A percentile compares a stretch with the other conserved stretches of the same genome.
Evolutionary conservation across 2,113 vertebrate genomes (phyloP).

Genomic region (Chunga burmeisteri): DNA sequence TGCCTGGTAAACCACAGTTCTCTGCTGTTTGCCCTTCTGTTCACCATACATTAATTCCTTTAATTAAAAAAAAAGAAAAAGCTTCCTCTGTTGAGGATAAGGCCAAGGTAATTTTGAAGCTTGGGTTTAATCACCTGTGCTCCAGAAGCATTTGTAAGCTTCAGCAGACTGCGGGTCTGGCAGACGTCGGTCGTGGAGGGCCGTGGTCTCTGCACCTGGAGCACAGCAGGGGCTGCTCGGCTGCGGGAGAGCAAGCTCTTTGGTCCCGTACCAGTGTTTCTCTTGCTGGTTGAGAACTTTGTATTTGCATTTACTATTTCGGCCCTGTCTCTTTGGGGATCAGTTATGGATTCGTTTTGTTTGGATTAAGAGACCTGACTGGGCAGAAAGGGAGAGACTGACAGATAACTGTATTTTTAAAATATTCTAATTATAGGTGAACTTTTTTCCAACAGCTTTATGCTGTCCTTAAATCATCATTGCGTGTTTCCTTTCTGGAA

Average conservation of each 20-base stretch:
- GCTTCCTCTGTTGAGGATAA: background rate
- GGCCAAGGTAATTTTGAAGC: background rate
- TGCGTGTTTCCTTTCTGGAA: background rate
- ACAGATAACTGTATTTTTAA: background rate
- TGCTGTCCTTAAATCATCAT: background rate
- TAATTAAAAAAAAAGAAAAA: background rate
- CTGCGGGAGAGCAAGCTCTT: too few relatives aligned
- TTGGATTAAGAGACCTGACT: background rate
- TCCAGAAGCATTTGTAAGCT: background rate
- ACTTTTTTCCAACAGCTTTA: background rate
- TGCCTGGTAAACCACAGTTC: background rate
- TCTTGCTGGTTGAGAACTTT: fast-evolving
- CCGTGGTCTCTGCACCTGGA: background rate
- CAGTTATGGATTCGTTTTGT: background rate
- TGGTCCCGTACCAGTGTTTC: fast-evolving
- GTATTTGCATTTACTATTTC: background rate
- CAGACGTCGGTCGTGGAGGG: background rate
- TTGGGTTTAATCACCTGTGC: background rate
- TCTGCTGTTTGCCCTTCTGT: background rate
- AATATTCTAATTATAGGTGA: background rate
- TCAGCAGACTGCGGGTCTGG: background rate
- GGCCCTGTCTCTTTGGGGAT: background rate
- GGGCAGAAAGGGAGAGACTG: background rate
- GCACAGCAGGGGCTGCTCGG: background rate
- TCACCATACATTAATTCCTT: background rate